Base-by-base conservation (phyloP, 2,113 vertebrate species). In the Aphyosemion australe region DNA sequence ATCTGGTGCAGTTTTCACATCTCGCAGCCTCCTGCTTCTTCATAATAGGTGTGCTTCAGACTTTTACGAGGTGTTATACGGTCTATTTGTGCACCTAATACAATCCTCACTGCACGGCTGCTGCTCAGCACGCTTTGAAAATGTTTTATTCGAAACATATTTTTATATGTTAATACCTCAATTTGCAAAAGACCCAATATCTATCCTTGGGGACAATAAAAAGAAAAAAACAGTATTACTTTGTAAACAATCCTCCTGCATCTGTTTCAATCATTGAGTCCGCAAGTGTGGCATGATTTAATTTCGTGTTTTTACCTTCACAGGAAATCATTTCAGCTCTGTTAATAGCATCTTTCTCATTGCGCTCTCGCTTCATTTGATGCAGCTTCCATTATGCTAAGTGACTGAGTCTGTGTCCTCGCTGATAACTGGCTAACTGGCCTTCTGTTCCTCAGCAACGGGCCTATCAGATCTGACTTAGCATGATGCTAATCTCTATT, bases 301-400 rank as follows among this genome's bases (percentile, higher is more conserved):
- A 84, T 88, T 85, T 76, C 53, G 37, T 46, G 31, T 57, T 76
- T 26, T 71, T 58, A 48, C 57, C 61, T 67, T 76, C 66, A 75
- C 61, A 59, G 55, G 65, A 69, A 83, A 87, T 79, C 39, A 74
- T 84, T 82, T 78, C 50, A 60, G 62, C 64, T 76, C 65, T 15
- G 75, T 79, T 87, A 86, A 90, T 90, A 80, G 49, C 61, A 74
- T 86, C 67, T 81, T 71, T 76, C 72, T 70, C 65, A 59, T 79
- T 71, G 76, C 75, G 80, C 71, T 76, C 56, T 74, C 62, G 46
- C 76, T 60, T 81, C 60, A 84, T 88, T 87, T 86, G 86, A 87
- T 80, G 87, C 76, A 77, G 74, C 73, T 86, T 88, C 86, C 87
- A 89, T 90, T 89, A 91, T 84, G 84, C 76, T 88, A 87, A 88